These are phyloP conservation scores for Blastobasis lacticolella DNA, from an alignment of 2,888 invertebrate genomes.

Conservation along the genomic window DNA sequence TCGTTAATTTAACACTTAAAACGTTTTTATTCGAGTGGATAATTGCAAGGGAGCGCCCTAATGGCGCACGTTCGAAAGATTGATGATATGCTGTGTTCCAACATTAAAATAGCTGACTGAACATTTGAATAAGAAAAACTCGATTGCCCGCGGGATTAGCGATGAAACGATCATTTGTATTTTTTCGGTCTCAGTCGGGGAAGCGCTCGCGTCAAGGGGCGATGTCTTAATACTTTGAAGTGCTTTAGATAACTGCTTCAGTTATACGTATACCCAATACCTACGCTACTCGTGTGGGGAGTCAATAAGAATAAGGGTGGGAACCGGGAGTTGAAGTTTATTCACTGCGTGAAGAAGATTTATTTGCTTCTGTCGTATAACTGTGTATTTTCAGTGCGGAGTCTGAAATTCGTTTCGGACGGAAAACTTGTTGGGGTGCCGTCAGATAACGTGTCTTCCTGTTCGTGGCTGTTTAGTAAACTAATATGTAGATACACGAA, in stretches of 20 bases:
- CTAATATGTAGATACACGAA: no score
- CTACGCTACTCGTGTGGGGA: no score
- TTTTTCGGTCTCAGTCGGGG: slow-evolving; percentile 23
- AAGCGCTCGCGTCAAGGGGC: not conserved
- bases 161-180: slow-evolving; percentile 47
- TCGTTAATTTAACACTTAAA: slow-evolving; percentile 72
- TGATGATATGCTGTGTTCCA: slow-evolving; percentile 62
- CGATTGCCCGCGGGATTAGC: slow-evolving; percentile 52
- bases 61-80: slow-evolving; percentile 65
- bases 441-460: no score
- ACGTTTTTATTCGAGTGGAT: slow-evolving; percentile 71
- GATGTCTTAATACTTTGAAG: slow-evolving; percentile 8
- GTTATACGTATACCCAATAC: no score
- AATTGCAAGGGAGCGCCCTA: slow-evolving; percentile 65
- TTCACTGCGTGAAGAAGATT: no score
- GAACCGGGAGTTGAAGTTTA: no score
- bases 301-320: no score
- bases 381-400: no score
- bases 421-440: no score
- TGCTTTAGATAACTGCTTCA: slow-evolving; percentile 1
- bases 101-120: slow-evolving; percentile 63
- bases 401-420: no score
- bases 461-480: no score
- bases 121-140: slow-evolving; percentile 64
- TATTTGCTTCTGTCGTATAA: no score